phyloP scores from a whole-genome alignment of 2,113 vertebrate species.

The Petrocephalus zakoni region DNA sequence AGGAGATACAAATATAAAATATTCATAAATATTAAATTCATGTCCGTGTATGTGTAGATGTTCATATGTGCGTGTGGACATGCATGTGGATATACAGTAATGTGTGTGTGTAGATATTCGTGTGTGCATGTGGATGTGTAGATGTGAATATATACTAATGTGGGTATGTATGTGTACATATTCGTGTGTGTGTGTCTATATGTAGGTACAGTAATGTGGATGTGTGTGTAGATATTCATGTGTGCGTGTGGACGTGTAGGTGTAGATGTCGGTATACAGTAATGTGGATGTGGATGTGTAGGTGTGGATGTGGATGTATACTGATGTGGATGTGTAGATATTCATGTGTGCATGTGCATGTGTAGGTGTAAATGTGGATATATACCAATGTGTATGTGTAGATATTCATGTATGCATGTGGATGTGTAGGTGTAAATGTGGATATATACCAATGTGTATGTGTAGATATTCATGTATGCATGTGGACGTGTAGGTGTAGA shows the following conservation, averaged over 20 bases:
- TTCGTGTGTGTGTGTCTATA: not conserved
- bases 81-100: not conserved
- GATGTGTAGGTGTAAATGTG: not conserved
- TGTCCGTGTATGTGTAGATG: not conserved
- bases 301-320: not conserved
- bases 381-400: not conserved
- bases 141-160: not conserved
- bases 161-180: not conserved
- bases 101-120: not conserved
- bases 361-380: not conserved
- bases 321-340: not conserved
- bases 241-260: not conserved
- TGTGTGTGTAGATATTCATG: not conserved
- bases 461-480: not conserved
- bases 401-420: too few species aligned
- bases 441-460: not conserved
- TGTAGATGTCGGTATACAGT: not conserved
- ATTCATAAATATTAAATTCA: too few species aligned
- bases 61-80: not conserved
- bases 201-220: not conserved
- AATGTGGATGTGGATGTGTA: not conserved
- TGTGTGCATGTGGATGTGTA: not conserved
- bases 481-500: not conserved
- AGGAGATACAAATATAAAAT: too few species aligned
- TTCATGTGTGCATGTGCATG: not conserved